These are phyloP conservation scores for Calycopis cecrops DNA, from an alignment of 1,140 invertebrate genomes.

Conservation along the genomic window DNA sequence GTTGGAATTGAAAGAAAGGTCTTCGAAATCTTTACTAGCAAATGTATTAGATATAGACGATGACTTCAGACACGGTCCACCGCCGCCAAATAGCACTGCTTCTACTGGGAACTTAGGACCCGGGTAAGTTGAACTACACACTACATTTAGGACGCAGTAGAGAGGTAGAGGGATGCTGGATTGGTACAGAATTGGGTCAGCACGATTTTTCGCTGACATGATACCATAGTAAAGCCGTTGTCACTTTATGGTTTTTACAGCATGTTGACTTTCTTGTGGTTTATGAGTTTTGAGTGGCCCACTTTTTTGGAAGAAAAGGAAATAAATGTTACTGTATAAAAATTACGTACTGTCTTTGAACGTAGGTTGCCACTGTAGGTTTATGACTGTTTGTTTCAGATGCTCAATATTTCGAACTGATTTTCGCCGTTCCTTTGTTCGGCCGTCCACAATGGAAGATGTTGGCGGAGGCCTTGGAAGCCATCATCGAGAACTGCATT, in stretches of 20 bases:
- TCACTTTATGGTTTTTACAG: too few relatives aligned
- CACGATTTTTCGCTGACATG: too few relatives aligned
- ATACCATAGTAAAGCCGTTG: too few relatives aligned
- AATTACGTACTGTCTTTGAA: too few relatives aligned
- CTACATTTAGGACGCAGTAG: too few relatives aligned
- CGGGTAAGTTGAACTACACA: slow-evolving; percentile 55
- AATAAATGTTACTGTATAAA: too few relatives aligned
- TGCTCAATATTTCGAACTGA: slow-evolving; percentile 71
- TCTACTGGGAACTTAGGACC: slow-evolving; percentile 73
- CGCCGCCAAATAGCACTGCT: slow-evolving; percentile 73
- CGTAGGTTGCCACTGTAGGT: too few relatives aligned
- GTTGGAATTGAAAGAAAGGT: slow-evolving; percentile 92
- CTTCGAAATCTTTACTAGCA: slow-evolving; percentile 93
- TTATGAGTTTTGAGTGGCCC: too few relatives aligned
- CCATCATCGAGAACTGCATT: slow-evolving; percentile 84
- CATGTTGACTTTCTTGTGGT: too few relatives aligned
- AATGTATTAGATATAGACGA: slow-evolving; percentile 97
- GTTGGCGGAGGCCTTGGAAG: slow-evolving; percentile 71
- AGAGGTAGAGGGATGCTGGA: too few relatives aligned
- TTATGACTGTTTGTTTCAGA: slow-evolving; percentile 27
- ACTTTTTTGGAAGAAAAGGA: too few relatives aligned
- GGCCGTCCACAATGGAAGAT: slow-evolving; percentile 78
- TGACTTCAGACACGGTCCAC: slow-evolving; percentile 84
- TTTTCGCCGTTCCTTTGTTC: slow-evolving; percentile 75
- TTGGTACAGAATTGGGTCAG: too few relatives aligned